Base-by-base conservation (phyloP, 1,140 invertebrate genomes). In the Aphaenogaster ashmeadi region DNA sequence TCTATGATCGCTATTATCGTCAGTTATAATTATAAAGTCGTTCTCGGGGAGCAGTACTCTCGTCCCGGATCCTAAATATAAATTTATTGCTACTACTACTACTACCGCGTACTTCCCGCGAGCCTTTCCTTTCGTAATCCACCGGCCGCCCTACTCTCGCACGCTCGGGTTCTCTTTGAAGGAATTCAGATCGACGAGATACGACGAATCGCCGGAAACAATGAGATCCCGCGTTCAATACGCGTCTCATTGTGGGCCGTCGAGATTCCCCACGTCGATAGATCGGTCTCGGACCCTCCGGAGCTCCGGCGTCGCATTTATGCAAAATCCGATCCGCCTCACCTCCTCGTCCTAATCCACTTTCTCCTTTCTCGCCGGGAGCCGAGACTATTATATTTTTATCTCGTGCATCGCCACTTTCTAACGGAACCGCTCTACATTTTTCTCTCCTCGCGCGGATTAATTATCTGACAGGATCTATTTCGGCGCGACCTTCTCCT, bases 381-480 rank as follows among this genome's bases (percentile, higher is more conserved):
- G 27, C 54, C 67, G 79, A 18, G 21, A n/a, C 67, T 83, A 47
- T 84, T 75, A 60, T 60, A 74, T 60, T 84, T 74, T 84, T 84
- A 84, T 84, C 80, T 74, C 54, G 27, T 9, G 69, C 69, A 75
- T 84, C 80, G 54, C 69, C 69, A 75, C 80, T 84, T 84, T 84
- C 80, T 84, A 84, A 84, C 80, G 80, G 80, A 47, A 58, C 38
- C 47, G 80, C 38, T 27, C 54, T 0, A 50, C 67, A 84, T 74
- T 60, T 74, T 74, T 84, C 27, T 80, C n/a, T 27, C n/a, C 71
- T 11, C 80, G 79, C 64, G 41, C 33, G 21, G n/a, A 84, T 60
- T 38, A 84, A 84, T 74, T 74, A 84, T 84, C 58, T 27, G 54
- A 47, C 41, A 21, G 64, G 36, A 56, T 69, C 33, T 60, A 84